A percentile compares a stretch with the other conserved stretches of the same genome.
Conservation (phyloP, 2,888 invertebrate genomes). For the Tiliacea citrago region DNA sequence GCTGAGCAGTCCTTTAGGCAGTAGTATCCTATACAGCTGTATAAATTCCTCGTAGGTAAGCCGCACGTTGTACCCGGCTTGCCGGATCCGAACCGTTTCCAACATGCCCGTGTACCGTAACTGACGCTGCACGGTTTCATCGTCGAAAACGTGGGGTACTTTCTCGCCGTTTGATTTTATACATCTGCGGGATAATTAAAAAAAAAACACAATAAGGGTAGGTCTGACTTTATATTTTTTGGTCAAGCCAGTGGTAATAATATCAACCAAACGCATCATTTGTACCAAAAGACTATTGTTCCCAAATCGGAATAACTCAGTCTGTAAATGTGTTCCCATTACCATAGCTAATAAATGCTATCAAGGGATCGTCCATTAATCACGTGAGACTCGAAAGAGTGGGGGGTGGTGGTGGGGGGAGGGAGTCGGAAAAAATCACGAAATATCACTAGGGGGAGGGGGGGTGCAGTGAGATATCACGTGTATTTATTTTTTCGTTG, state of each 20-base stretch:
- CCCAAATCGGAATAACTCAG: not conserved
- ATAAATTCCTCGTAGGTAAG: constrained; percentile 98
- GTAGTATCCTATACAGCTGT: constrained; percentile 96
- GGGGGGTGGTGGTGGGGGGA: too few relatives aligned
- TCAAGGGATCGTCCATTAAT: not conserved
- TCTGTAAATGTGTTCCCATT: not conserved
- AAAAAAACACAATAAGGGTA: not conserved
- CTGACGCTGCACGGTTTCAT: constrained; percentile 96
- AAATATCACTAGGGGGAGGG: too few relatives aligned
- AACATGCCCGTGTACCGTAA: constrained; percentile 99
- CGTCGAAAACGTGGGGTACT: constrained; percentile 97
- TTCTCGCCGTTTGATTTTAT: constrained; percentile 99
- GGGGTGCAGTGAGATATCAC: too few relatives aligned
- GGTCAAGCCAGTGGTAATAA: not conserved
- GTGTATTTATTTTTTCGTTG: too few relatives aligned
- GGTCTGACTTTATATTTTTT: not conserved
- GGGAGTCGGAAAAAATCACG: too few relatives aligned
- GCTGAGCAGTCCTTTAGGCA: constrained; percentile 96
- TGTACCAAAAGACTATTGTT: not conserved
- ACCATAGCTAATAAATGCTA: not conserved
- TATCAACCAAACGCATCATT: not conserved
- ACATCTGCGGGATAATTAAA: constrained; percentile 92
- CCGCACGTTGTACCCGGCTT: constrained; percentile 98
- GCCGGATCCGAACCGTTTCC: constrained; percentile 98
- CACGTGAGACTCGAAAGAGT: too few relatives aligned